These are phyloP conservation scores for Cryptomyrus ogoouensis DNA, from an alignment of 2,113 vertebrate species.

Conservation along the genomic window DNA sequence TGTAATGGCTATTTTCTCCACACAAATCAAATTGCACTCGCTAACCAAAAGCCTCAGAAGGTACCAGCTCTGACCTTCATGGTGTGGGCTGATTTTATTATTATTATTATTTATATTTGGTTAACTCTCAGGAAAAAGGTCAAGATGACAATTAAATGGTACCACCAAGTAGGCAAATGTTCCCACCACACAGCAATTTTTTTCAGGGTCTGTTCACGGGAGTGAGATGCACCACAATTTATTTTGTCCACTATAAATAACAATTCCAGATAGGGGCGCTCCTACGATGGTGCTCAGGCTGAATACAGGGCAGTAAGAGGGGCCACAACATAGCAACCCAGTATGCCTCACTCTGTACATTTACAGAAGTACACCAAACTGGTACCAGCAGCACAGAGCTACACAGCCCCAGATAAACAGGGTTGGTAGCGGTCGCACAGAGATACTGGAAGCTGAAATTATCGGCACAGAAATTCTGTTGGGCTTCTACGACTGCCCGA, in stretches of 20 bases:
- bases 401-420: background rate
- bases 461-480: background rate
- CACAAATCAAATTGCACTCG: background rate
- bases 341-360: background rate
- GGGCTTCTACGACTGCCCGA: background rate
- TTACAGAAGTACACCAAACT: background rate
- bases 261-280: background rate
- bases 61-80: background rate
- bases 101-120: conserved; percentile 1
- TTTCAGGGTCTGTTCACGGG: background rate
- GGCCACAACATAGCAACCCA: background rate
- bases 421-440: background rate
- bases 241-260: background rate
- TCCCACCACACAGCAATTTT: background rate
- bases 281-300: background rate
- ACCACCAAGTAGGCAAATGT: background rate
- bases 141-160: background rate
- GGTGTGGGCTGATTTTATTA: background rate
- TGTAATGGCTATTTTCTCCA: background rate
- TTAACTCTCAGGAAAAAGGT: conserved; percentile 14
- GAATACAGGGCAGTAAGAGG: background rate
- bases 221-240: background rate
- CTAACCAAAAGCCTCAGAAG: background rate
- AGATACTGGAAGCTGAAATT: background rate
- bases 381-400: background rate